Evolutionary conservation across 2,113 vertebrate genomes (phyloP).

Genomic region (Leptodactylus fuscus): DNA sequence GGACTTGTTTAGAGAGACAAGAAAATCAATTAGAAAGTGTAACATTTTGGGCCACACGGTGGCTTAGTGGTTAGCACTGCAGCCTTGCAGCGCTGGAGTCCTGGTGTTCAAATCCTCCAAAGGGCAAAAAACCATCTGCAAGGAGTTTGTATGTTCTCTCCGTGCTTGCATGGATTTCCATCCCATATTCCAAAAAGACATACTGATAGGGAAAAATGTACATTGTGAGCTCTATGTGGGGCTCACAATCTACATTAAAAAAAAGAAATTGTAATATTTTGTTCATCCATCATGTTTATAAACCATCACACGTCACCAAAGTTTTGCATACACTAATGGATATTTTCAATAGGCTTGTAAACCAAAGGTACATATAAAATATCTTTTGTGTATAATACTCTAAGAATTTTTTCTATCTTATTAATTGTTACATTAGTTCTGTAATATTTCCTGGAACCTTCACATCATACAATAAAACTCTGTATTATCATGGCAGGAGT

Average conservation of each 20-base stretch:
- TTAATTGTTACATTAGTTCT: not conserved
- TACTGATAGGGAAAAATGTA: too few relatives aligned
- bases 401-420: not conserved
- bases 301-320: not conserved
- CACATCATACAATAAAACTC: slow-evolving; percentile 43
- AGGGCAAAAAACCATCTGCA: too few relatives aligned
- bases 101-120: too few relatives aligned
- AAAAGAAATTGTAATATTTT: not conserved
- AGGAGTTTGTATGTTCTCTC: too few relatives aligned
- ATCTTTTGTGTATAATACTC: not conserved
- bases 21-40: not conserved
- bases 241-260: too few relatives aligned
- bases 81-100: too few relatives aligned
- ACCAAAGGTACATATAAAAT: not conserved
- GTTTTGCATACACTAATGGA: not conserved
- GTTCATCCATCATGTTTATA: not conserved
- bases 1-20: not conserved
- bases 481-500: slow-evolving; percentile 17
- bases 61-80: too few relatives aligned
- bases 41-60: too few relatives aligned
- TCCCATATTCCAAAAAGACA: too few relatives aligned
- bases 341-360: not conserved
- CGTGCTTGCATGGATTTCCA: too few relatives aligned
- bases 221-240: too few relatives aligned
- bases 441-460: slow-evolving; percentile 15